A percentile compares a stretch with the other conserved stretches of the same genome.
Evolutionary conservation across 2,797 vertebrate genomes (phyloP).

Genomic region (Phyllotis vaccarum): DNA sequence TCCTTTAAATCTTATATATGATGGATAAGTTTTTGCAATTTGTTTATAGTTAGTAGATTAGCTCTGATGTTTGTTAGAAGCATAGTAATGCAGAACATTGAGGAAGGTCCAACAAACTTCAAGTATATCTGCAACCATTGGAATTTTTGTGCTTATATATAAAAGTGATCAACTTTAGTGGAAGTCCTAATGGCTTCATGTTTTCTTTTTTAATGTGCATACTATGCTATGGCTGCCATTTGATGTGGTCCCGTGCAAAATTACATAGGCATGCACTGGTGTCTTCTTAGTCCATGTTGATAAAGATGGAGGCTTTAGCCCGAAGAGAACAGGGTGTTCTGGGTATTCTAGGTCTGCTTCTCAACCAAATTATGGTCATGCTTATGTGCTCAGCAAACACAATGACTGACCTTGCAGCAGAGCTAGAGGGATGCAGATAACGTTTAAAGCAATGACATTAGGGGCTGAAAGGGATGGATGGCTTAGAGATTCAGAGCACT

Average conservation of each 20-base stretch:
- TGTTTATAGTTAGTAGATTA: background rate
- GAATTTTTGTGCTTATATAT: background rate
- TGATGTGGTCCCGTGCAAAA: constrained; percentile 6
- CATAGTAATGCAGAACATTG: background rate
- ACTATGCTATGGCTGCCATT: background rate
- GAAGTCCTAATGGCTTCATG: background rate
- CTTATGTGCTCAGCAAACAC: background rate
- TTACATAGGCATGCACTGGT: background rate
- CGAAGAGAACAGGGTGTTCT: background rate
- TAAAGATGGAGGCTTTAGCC: background rate
- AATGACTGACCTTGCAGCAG: background rate
- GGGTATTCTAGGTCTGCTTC: background rate
- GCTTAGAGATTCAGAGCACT: background rate
- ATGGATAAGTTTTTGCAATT: constrained; percentile 29
- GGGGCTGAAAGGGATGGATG: too few species aligned
- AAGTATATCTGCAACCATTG: constrained; percentile 10
- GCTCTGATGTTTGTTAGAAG: background rate
- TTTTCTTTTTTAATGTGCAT: background rate
- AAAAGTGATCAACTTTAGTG: background rate
- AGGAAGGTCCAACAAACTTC: background rate
- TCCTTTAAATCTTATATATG: constrained; percentile 12
- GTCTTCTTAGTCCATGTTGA: background rate
- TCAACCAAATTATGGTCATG: background rate
- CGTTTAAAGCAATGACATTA: background rate
- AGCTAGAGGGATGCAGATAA: background rate